Evolutionary conservation across 1,140 invertebrate species (phyloP).

Genomic region (Coptotermes formosanus): DNA sequence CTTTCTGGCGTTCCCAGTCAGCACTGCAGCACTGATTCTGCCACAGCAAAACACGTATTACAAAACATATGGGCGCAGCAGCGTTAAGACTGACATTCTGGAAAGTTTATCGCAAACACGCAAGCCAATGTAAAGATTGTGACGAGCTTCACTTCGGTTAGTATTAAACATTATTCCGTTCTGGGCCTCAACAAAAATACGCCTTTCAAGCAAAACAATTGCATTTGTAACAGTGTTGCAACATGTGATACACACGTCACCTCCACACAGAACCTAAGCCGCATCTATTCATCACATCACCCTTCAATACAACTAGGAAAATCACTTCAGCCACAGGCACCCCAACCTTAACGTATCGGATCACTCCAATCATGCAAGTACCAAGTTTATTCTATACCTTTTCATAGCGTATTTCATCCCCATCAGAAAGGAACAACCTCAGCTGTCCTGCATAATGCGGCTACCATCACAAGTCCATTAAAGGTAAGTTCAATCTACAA

Average conservation of each 20-base stretch:
- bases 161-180: too few species aligned
- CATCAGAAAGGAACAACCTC: neutral
- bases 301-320: neutral
- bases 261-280: neutral
- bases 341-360: neutral
- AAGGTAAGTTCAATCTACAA: neutral
- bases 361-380: constrained; percentile 11
- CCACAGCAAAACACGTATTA: too few species aligned
- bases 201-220: too few species aligned
- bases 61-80: too few species aligned
- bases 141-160: too few species aligned
- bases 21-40: too few species aligned
- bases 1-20: too few species aligned
- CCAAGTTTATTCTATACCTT: constrained; percentile 19
- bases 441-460: constrained; percentile 6
- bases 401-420: neutral
- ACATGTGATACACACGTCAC: neutral
- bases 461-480: constrained; percentile 10
- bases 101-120: too few species aligned
- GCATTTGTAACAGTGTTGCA: neutral
- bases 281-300: neutral
- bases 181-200: too few species aligned
- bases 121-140: too few species aligned
- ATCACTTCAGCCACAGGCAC: neutral
- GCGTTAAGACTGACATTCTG: too few species aligned